Evolutionary conservation across 2,888 invertebrate genomes (phyloP), one percentile per base, ranked within the genome.

Genomic region (Uloborus plumipes): DNA sequence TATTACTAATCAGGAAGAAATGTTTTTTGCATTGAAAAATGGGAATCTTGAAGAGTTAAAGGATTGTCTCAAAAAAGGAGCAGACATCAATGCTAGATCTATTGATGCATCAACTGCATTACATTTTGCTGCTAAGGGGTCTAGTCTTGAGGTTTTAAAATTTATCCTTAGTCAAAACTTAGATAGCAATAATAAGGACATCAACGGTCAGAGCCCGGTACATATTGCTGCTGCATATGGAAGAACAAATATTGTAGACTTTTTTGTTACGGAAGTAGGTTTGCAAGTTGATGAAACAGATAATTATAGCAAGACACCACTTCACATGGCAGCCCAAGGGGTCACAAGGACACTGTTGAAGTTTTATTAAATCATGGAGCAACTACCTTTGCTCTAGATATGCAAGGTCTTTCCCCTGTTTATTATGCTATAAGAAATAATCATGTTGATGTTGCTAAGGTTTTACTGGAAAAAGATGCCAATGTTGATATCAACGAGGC

Each of bases 201-300:
- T 39, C 15, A 13, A 31, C 14, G 67, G 73, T 49, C 16, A 15
- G n/a, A 80, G 16, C n/a, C n/a, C 59, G 15, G 22, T 80, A 13
- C 80, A 80, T 20, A n/a, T 74, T 49, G 67, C 80, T 47, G 66
- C 80, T 50, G 50, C 18, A 13, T 67, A 15, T 59, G 80, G 73
- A 31, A 69, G 47, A 18, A 22, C 4, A 47, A 47, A 62, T 6
- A 73, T 50, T 11, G 74, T 74, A 1, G 26, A 74, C 2, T 74
- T 58, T 58, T 58, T 78, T 31, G 47, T 78, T 9, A 59, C 18
- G 20, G 16, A 65, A 3, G 2, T 22, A 16, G 26, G 39, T 22
- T 15, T 67, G 11, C 15, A 20, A 0, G 18, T 61, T 14, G 26
- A 76, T 51, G 67, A 76, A 6, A 26, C 18, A 11, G 39, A 62